phyloP scores from a whole-genome alignment of 2,113 vertebrate genomes.

The Triplophysa rosa region DNA sequence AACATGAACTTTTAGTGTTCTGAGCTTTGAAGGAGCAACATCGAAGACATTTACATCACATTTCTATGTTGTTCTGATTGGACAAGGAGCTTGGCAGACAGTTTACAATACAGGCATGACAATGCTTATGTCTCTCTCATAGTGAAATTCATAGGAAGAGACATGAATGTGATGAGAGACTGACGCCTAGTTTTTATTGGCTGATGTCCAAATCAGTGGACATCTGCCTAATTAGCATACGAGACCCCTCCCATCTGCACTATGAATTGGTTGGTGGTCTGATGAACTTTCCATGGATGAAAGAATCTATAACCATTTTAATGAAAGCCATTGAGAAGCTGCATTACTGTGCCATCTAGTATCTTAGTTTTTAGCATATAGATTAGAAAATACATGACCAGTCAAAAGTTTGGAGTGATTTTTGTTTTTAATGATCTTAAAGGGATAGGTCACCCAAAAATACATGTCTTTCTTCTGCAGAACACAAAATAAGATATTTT shows the following conservation, averaged over 20 bases:
- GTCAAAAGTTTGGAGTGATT: no score
- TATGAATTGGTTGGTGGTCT: slow-evolving; percentile 73
- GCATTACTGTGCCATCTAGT: not conserved
- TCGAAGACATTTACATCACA: no score
- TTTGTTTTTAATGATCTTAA: no score
- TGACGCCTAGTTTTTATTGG: slow-evolving; percentile 75
- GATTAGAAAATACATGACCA: not conserved
- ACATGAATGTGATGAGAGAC: slow-evolving; percentile 51
- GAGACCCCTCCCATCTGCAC: slow-evolving; percentile 68
- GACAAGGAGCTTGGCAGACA: not conserved
- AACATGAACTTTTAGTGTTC: no score
- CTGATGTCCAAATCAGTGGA: slow-evolving; percentile 66
- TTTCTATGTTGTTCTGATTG: no score
- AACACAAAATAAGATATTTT: no score
- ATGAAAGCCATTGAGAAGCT: not conserved
- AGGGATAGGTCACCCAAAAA: no score
- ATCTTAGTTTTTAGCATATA: not conserved
- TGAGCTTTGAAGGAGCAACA: no score
- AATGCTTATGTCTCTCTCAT: not conserved
- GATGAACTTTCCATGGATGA: slow-evolving; percentile 57
- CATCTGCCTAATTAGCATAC: slow-evolving; percentile 80
- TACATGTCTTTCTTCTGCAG: no score
- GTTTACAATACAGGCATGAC: not conserved
- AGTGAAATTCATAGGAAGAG: not conserved
- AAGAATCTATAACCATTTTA: not conserved